Evolutionary conservation across 1,140 invertebrate genomes (phyloP), one percentile per base, ranked within the genome.

Genomic region (Micrasema longulum): DNA sequence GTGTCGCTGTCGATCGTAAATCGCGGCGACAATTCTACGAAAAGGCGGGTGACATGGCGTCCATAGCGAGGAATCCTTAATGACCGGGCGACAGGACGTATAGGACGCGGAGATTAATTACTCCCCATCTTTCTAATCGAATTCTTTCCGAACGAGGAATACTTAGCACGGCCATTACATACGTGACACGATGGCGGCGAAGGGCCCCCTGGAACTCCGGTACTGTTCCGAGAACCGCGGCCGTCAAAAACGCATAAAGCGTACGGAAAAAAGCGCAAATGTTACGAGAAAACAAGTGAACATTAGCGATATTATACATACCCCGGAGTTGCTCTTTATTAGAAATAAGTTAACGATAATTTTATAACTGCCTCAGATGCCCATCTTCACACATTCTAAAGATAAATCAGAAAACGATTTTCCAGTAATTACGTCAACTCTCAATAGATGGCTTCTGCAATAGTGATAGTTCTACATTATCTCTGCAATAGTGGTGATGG

Each of bases 101-200:
- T 63, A 63, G 62, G 31, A 36, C 43, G 36, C 31, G 20, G 48
- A 70, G 68, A 74, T 74, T 70, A 74, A 74, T 74, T 70, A 62
- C 72, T 41, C 31, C n/a, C 10, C 20, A 35, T 53, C 60, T 43
- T 35, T 66, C 68, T 67, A 69, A 73, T 69, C 66, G 72, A 62
- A 69, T 63, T 67, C 66, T 41, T 36, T 35, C 48, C 12, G 43
- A 45, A 64, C 57, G 60, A 47, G 60, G 10, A 31, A 66, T 66
- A 50, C 63, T 66, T 35, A 35, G 48, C 41, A 23, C 47, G 63
- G 63, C 48, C 62, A 67, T 57, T 72, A 72, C 63, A 63, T 72
- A 72, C 70, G 70, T 72, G 70, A 66, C 20, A 66, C 62, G 55
- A 66, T 67, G 64, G 45, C 43, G 12, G 14, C 10, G 43, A 14